Evolutionary conservation across 2,797 vertebrate species (phyloP), one percentile per base, ranked within the genome.

Genomic region (Tamandua tetradactyla): DNA sequence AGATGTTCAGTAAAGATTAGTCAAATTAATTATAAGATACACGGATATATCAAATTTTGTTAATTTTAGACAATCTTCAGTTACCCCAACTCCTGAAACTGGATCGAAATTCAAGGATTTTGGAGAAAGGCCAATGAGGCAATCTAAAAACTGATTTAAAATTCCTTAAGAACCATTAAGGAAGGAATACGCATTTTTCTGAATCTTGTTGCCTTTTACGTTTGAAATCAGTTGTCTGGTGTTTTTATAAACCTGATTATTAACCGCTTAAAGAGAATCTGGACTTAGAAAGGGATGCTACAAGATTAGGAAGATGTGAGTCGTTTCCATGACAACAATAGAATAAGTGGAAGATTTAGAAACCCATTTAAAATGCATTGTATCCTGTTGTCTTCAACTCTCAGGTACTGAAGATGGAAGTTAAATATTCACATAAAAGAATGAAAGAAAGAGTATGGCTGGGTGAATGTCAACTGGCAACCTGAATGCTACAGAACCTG

Each of bases 31-130:
- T 3, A 55, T 49, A 64, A 37, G 3, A 81, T 74, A 52, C 0
- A 66, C 3, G 72, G 25, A 71, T n/a, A 1, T 59, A 3, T 32
- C 81, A 47, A 80, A 5, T 49, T 47, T 59, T 44, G 30, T 83
- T 47, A 89, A 87, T 94, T 91, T 81, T 61, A 91, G 3, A 76
- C 42, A 35, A 42, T 42, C 44, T 76, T 87, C 35, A 66, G 11
- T 66, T 57, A 83, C 23, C 52, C 13, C 4, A 78, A 18, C 1
- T 71, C 75, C 47, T 69, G 23, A 32, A 42, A 66, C 37, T 61
- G 3, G 32, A 80, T 81, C 62, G 81, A 64, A 61, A 81, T 85
- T 76, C 80, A 64, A 90, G 35, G 69, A 76, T 66, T 90, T 89
- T 68, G 1, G 4, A 66, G 64, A 86, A 85, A 52, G 32, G 18